Percentiles rank a stretch among this genome's conserved stretches.
Evolutionary conservation across 2,797 vertebrate species (phyloP).

Genomic region (Silurus aristotelis): DNA sequence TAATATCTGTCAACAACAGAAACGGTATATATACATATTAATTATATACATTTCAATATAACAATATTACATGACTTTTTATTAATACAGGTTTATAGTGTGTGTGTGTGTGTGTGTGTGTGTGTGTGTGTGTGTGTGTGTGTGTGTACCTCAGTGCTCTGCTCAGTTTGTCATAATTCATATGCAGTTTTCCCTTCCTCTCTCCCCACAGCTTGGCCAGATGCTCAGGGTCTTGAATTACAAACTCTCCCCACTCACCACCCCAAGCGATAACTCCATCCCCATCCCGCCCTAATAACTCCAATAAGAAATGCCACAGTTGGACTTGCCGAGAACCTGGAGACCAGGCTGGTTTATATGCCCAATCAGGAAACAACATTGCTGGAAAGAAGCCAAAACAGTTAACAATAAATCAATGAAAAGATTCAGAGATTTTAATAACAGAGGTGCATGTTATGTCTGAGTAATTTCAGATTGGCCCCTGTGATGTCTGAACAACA

Average conservation of each 20-base stretch:
- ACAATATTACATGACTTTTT: neutral
- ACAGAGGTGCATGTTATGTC: neutral
- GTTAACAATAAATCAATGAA: neutral
- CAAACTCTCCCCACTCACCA: conserved; percentile 63
- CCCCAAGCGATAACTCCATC: conserved; percentile 57
- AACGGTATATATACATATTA: neutral
- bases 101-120: no score
- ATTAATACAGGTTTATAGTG: neutral
- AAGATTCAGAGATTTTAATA: neutral
- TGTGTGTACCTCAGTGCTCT: conserved; percentile 73
- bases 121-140: neutral
- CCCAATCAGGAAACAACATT: conserved; percentile 78
- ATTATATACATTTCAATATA: neutral
- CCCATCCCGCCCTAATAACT: conserved; percentile 55
- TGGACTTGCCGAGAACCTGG: conserved; percentile 74
- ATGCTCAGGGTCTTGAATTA: conserved; percentile 61
- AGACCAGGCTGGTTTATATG: conserved; percentile 77
- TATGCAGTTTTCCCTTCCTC: conserved; percentile 68
- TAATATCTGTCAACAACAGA: conserved; percentile 72
- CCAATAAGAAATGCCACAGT: conserved; percentile 64
- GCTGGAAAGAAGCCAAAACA: conserved; percentile 58
- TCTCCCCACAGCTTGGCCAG: conserved; percentile 63
- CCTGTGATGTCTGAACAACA: neutral
- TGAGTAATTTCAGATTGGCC: neutral
- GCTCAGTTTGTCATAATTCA: conserved; percentile 85